Conservation (phyloP, 2,888 invertebrate species). For the Diaphora mendica region DNA sequence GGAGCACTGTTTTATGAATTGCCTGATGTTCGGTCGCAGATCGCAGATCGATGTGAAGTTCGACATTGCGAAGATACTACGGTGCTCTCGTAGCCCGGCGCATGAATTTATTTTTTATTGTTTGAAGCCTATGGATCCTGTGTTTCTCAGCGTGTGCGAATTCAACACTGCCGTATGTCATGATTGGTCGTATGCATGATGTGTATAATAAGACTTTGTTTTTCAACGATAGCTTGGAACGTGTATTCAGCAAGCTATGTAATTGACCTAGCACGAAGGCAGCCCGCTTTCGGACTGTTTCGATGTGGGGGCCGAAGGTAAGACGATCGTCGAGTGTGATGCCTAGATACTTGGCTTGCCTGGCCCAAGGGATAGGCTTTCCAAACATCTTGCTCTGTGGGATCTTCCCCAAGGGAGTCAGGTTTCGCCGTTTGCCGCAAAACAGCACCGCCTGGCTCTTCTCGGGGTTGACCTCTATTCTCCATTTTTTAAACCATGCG, state of each 20-base stretch:
- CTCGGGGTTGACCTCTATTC: too few relatives aligned
- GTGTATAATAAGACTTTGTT: not conserved
- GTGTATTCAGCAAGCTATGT: too few relatives aligned
- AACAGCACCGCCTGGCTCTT: too few relatives aligned
- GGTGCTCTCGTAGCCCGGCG: not conserved
- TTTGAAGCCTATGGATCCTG: not conserved
- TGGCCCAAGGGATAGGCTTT: not conserved
- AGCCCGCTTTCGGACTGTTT: too few relatives aligned
- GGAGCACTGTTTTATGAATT: not conserved
- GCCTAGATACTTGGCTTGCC: slow-evolving; percentile 1
- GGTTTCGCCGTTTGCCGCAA: too few relatives aligned
- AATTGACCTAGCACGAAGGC: too few relatives aligned
- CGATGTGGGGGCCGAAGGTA: too few relatives aligned
- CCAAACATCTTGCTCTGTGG: too few relatives aligned
- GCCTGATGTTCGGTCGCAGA: not conserved
- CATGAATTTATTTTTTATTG: not conserved
- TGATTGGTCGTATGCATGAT: not conserved
- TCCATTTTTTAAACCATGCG: too few relatives aligned
- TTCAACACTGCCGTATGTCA: not conserved
- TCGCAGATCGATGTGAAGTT: not conserved
- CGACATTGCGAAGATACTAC: not conserved
- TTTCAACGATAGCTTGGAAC: not conserved
- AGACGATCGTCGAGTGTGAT: too few relatives aligned
- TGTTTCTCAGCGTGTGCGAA: not conserved
- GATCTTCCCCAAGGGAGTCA: too few relatives aligned